Evolutionary conservation across 37 sponge, comb jelly and placozoan species (phyloP).

Genomic region (Beroe ovata): DNA sequence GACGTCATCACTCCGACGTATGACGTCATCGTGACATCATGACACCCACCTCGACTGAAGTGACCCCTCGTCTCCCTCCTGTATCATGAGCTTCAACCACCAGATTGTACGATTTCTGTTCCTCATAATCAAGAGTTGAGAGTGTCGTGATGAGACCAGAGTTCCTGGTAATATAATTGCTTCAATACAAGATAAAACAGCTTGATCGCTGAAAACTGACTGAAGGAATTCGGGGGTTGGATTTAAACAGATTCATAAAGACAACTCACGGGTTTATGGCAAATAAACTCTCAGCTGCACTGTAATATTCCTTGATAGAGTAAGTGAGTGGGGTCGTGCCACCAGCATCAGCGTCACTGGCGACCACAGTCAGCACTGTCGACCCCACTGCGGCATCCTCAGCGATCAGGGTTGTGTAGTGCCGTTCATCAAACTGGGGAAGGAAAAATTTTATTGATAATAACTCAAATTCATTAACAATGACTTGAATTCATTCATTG

Average conservation of each 20-base stretch:
- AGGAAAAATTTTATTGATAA: too few species aligned
- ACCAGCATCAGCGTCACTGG: constrained; percentile 1
- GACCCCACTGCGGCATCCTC: constrained; percentile 12
- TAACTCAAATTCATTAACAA: too few species aligned
- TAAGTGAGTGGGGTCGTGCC: constrained; percentile 19
- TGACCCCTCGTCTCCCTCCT: constrained; percentile 25
- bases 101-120: constrained; percentile 48
- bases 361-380: constrained; percentile 3
- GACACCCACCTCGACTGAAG: neutral
- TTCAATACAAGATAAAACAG: too few species aligned
- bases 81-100: constrained; percentile 48
- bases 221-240: too few species aligned
- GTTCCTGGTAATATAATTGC: too few species aligned
- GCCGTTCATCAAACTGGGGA: constrained; percentile 23
- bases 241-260: too few species aligned
- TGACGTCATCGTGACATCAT: too few species aligned
- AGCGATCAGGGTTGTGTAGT: constrained; percentile 39
- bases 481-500: too few species aligned
- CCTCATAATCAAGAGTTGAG: constrained; percentile 13
- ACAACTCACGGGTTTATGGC: constrained; percentile 28
- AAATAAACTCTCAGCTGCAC: constrained; percentile 17
- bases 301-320: constrained; percentile 65
- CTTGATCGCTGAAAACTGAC: too few species aligned
- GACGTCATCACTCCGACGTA: too few species aligned
- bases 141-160: constrained; percentile 7